Evolutionary conservation across 2,888 invertebrate genomes (phyloP).

Genomic region (Limenitis camilla): DNA sequence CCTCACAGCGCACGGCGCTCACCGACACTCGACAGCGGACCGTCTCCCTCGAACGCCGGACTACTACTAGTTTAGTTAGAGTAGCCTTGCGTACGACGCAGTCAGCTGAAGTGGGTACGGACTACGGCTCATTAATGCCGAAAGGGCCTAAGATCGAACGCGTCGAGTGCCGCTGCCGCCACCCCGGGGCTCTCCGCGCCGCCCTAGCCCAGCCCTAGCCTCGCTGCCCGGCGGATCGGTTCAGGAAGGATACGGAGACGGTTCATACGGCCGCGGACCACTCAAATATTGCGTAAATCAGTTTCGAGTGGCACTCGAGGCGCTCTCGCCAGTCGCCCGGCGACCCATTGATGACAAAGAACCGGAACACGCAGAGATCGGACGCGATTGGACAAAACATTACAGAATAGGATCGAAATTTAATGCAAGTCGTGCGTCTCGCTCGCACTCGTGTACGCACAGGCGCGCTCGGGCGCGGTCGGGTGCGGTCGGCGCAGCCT

Average conservation of each 20-base stretch:
- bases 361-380: constrained; percentile 76
- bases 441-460: constrained; percentile 30
- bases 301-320: constrained; percentile 49
- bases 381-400: constrained; percentile 76
- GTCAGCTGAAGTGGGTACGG: constrained; percentile 71
- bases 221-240: constrained; percentile 18
- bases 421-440: constrained; percentile 58
- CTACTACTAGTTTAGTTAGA: constrained; percentile 64
- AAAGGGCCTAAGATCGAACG: constrained; percentile 51
- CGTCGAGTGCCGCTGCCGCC: constrained; percentile 41
- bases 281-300: constrained; percentile 51
- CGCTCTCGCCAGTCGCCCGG: constrained; percentile 73
- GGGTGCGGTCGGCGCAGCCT: not conserved
- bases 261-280: constrained; percentile 31
- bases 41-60: constrained; percentile 49
- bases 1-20: constrained; percentile 41
- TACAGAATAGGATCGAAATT: constrained; percentile 71
- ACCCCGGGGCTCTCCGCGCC: constrained; percentile 40
- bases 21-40: constrained; percentile 41
- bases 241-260: constrained; percentile 9
- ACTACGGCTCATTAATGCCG: constrained; percentile 51
- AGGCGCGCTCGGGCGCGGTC: constrained; percentile 8
- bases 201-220: constrained; percentile 29
- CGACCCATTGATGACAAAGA: constrained; percentile 83
- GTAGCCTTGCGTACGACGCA: constrained; percentile 72